Conservation (phyloP, 2,888 invertebrate genomes). For the Himalopsyche kuldschensis region DNA sequence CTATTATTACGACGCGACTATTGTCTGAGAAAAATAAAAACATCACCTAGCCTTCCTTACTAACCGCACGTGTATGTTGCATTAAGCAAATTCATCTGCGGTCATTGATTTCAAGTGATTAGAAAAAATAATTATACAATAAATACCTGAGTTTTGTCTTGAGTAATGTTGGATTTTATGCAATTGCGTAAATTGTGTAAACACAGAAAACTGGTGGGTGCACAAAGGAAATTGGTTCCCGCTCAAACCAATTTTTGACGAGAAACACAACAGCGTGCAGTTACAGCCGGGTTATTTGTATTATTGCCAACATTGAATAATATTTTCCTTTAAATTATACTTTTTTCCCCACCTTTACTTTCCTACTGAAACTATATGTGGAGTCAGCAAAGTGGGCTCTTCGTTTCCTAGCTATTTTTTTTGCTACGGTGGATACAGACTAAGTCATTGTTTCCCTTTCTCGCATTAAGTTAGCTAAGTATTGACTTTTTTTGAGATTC, state of each 20-base stretch:
- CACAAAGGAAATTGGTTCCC: not conserved
- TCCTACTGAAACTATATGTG: no score
- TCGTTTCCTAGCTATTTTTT: no score
- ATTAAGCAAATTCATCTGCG: not conserved
- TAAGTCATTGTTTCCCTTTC: no score
- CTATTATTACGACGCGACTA: not conserved
- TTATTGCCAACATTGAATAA: not conserved
- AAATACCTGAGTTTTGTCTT: not conserved
- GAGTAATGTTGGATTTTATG: not conserved
- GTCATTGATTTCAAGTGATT: not conserved
- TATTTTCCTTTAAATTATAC: no score
- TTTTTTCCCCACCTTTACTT: no score
- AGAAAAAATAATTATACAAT: not conserved
- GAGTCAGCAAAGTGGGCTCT: no score
- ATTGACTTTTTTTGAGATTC: no score
- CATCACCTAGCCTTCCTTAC: not conserved
- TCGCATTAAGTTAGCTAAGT: no score
- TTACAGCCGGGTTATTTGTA: not conserved
- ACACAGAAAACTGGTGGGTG: not conserved
- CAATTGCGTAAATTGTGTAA: no score
- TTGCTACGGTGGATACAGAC: no score
- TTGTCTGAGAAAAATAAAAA: not conserved
- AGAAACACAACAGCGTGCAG: not conserved
- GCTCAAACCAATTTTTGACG: not conserved
- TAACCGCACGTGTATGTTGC: not conserved